These are phyloP conservation scores for Branchinecta sandiegonensis DNA, from an alignment of 2,888 invertebrate genomes.

Conservation along the genomic window DNA sequence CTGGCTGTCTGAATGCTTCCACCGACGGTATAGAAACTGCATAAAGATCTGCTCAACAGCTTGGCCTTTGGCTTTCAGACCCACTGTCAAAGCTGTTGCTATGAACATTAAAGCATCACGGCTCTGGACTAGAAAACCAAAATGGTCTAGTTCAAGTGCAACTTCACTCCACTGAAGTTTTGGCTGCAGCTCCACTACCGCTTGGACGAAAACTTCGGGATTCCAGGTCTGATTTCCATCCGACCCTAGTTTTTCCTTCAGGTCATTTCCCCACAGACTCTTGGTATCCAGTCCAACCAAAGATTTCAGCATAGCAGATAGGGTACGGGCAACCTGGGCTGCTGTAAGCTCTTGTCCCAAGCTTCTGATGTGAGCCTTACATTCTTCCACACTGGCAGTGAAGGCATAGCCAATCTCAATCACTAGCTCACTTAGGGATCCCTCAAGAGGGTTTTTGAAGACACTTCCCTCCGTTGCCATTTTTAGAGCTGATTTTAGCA, in stretches of 20 bases:
- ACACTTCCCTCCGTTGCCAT: slow-evolving; percentile 26
- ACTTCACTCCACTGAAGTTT: slow-evolving; percentile 86
- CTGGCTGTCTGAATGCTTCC: slow-evolving; percentile 79
- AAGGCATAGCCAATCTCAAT: slow-evolving; percentile 83
- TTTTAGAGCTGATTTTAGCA: slow-evolving; percentile 14
- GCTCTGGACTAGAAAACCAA: slow-evolving; percentile 74
- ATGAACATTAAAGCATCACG: slow-evolving; percentile 67
- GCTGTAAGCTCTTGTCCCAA: slow-evolving; percentile 63
- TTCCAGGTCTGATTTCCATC: slow-evolving; percentile 58
- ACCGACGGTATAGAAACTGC: slow-evolving; percentile 72
- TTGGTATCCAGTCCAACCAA: slow-evolving; percentile 56
- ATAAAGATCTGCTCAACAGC: slow-evolving; percentile 59
- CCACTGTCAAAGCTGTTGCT: slow-evolving; percentile 63
- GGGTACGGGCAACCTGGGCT: slow-evolving; percentile 63
- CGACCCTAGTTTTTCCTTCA: slow-evolving; percentile 25
- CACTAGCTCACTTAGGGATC: slow-evolving; percentile 57
- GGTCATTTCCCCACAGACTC: slow-evolving; percentile 24
- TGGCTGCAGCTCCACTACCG: slow-evolving; percentile 35
- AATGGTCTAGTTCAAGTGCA: slow-evolving; percentile 74
- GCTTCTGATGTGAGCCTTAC: slow-evolving; percentile 65
- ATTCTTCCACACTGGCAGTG: slow-evolving; percentile 70
- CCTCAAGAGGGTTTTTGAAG: slow-evolving; percentile 18
- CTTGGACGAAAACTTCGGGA: slow-evolving; percentile 69
- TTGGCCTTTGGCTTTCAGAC: slow-evolving; percentile 56
- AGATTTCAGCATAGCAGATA: slow-evolving; percentile 72